phyloP scores from a whole-genome alignment of 2,888 invertebrate species.

The Prionchulus punctatus region DNA sequence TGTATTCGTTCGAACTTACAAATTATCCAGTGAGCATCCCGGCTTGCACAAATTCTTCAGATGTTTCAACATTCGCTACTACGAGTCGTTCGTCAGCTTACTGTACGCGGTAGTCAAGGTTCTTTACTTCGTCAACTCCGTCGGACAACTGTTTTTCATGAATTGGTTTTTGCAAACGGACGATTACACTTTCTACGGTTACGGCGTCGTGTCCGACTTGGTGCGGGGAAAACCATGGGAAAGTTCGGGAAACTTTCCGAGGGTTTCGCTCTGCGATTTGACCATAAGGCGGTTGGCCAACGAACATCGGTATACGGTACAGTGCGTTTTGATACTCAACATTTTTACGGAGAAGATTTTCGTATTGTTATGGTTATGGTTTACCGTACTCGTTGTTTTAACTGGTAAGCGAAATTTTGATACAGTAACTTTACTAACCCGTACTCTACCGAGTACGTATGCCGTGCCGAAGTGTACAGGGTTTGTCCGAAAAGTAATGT shows the following conservation, averaged over 20 bases:
- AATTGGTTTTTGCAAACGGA: conserved; percentile 28
- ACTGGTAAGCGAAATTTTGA: conserved; percentile 25
- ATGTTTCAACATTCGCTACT: conserved; percentile 27
- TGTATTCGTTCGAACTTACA: conserved; percentile 22
- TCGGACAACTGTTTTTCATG: conserved; percentile 17
- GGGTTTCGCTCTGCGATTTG: conserved; percentile 2
- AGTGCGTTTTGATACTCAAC: conserved; percentile 31
- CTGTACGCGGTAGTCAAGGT: conserved; percentile 26
- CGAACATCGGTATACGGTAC: conserved; percentile 25
- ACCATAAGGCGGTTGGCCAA: neutral
- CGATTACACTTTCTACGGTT: conserved; percentile 26
- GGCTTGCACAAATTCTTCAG: conserved; percentile 18
- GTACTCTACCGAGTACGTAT: too few relatives aligned
- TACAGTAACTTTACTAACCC: too few relatives aligned
- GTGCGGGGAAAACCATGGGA: conserved; percentile 16
- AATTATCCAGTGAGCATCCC: neutral
- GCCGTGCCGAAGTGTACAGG: too few relatives aligned
- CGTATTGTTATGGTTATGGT: conserved; percentile 31
- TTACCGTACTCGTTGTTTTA: conserved; percentile 19
- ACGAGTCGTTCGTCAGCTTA: conserved; percentile 27
- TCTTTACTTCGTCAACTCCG: conserved; percentile 25
- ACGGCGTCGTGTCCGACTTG: conserved; percentile 26
- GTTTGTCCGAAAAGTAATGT: too few relatives aligned
- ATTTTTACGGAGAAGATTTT: conserved; percentile 32
- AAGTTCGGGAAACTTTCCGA: conserved; percentile 3